Percentiles rank a stretch among this genome's conserved stretches.
phyloP scores from a whole-genome alignment of 2,113 vertebrate genomes.

The Vidua chalybeata region DNA sequence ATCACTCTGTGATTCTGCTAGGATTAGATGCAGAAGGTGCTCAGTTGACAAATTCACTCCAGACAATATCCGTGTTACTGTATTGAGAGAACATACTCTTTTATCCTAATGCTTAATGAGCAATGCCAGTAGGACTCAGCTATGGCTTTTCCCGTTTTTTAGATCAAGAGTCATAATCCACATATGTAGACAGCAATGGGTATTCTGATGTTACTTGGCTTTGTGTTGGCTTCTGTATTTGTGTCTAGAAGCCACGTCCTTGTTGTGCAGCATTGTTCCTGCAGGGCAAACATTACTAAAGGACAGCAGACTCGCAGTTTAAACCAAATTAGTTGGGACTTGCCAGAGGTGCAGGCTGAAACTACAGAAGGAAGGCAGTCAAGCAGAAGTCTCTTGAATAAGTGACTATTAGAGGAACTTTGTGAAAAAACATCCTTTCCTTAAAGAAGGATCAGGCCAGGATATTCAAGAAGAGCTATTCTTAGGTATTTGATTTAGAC shows the following conservation, averaged over 20 bases:
- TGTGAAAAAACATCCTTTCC: not conserved
- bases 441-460: not conserved
- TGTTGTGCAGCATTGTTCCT: not conserved
- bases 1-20: not conserved
- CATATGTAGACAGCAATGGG: rapidly evolving
- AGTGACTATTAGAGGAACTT: not conserved
- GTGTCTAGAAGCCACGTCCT: not conserved
- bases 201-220: not conserved
- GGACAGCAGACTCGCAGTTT: not conserved
- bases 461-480: not conserved
- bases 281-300: not conserved
- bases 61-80: not conserved
- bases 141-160: not conserved
- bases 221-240: not conserved
- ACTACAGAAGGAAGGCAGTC: not conserved
- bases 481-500: not conserved
- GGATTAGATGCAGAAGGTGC: not conserved
- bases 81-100: not conserved
- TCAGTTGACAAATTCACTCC: rapidly evolving
- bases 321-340: not conserved
- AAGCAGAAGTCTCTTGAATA: not conserved
- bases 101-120: not conserved
- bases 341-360: not conserved
- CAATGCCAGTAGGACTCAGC: not conserved
- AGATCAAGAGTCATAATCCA: not conserved